Percentiles rank a stretch among this genome's conserved stretches.
phyloP scores from a whole-genome alignment of 2,888 invertebrate species.

The Liodrosophila aerea region DNA sequence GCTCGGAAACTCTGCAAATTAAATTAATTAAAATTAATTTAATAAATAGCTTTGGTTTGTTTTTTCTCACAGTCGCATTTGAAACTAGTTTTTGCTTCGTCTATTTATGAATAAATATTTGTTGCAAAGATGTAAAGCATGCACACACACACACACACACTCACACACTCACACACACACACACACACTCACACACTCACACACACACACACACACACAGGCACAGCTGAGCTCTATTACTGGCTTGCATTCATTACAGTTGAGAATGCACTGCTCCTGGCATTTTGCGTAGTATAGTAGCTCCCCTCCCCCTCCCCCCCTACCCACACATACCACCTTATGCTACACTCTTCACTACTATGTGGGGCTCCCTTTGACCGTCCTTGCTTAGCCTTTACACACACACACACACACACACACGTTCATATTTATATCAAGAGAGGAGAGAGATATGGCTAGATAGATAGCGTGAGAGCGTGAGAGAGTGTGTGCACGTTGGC shows the following conservation, averaged over 20 bases:
- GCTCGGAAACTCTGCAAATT: too few relatives aligned
- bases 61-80: too few relatives aligned
- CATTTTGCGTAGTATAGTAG: conserved; percentile 40
- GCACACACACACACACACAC: too few relatives aligned
- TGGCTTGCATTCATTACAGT: conserved; percentile 14
- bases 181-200: too few relatives aligned
- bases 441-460: conserved; percentile 11
- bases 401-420: conserved; percentile 18
- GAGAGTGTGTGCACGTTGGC: conserved; percentile 8
- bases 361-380: conserved; percentile 29
- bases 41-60: too few relatives aligned
- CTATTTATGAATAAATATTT: background rate
- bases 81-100: too few relatives aligned
- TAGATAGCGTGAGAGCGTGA: conserved; percentile 8
- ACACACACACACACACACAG: too few relatives aligned
- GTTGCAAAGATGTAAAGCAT: background rate
- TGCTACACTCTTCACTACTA: background rate
- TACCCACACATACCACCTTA: background rate
- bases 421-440: conserved; percentile 10
- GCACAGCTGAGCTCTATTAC: too few relatives aligned
- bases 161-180: too few relatives aligned
- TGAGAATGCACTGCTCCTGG: conserved; percentile 52
- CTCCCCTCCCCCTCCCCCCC: too few relatives aligned
- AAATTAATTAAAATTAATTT: too few relatives aligned
- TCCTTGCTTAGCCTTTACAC: conserved; percentile 50